Base-by-base conservation (phyloP, 2,113 vertebrate genomes). In the Centropristis striata region DNA sequence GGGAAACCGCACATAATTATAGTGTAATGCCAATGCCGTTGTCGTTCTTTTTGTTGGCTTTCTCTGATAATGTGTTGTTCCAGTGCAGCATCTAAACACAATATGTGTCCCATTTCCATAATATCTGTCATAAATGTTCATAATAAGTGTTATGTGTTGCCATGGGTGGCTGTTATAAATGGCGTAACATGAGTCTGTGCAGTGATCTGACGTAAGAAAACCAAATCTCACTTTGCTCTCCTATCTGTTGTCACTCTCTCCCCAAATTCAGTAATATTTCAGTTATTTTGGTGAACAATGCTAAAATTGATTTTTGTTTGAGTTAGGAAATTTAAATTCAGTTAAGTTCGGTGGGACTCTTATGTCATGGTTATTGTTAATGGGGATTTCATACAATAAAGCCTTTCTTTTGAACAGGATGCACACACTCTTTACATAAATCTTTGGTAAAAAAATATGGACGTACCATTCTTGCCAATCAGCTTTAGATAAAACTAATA, bases 1-100 rank as follows among this genome's bases (percentile, higher is more conserved):
- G 51, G 53, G 50, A 76, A 71, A 70, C 83, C 67, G 81, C 78
- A 78, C 65, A 51, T 90, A 83, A 86, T 85, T 89, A 84, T 49
- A 83, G 71, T 73, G 60, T 65, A 67, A 78, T 61, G 44, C 16
- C 70, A 77, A 28, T 60, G 73, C 71, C 63, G 68, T 64, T 68
- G 25, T 76, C n/a, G n/a, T n/a, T n/a, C n/a, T 73, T 55, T 77
- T 46, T 57, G 60, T 49, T 44, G 55, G 44, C 28, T 75, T 69
- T 49, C 49, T 58, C 27, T 50, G 46, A 51, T 64, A 15, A 36
- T 47, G 27, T 72, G 46, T 59, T 53, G 23, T 44, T 75, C 32
- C 23, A 59, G 20, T 16, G 51, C 16, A 2, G 37, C 39, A 59
- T 81, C 54, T 58, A 71, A 70, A 82, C 53, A 39, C 36, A 58